Conservation (phyloP, 2,888 invertebrate species). For the Drosophila neutralis region DNA sequence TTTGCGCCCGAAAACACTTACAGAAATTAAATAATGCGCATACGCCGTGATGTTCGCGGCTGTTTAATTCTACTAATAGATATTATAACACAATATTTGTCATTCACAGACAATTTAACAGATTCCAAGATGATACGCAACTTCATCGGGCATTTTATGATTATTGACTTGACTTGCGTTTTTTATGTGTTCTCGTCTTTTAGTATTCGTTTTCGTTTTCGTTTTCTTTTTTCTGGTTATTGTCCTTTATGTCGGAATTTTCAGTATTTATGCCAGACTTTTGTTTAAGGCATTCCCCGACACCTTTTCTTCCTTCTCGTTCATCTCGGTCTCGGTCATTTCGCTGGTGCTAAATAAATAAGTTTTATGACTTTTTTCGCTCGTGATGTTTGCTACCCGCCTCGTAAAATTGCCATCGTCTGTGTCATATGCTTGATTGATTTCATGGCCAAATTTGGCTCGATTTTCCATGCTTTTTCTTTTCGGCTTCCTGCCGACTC, state of each 20-base stretch:
- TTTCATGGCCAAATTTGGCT: constrained; percentile 51
- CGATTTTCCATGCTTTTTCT: constrained; percentile 13
- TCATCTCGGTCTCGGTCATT: constrained; percentile 34
- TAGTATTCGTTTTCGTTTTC: constrained; percentile 1
- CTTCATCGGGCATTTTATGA: constrained; percentile 64
- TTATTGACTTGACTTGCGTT: constrained; percentile 67
- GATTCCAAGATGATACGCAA: constrained; percentile 54
- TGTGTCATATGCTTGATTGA: constrained; percentile 73
- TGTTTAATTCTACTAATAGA: constrained; percentile 76
- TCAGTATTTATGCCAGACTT: constrained; percentile 56
- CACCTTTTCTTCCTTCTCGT: constrained; percentile 16
- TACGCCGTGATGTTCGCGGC: constrained; percentile 60
- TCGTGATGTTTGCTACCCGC: constrained; percentile 36
- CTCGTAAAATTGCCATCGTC: constrained; percentile 68
- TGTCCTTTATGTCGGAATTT: constrained; percentile 47
- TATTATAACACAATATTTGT: constrained; percentile 80
- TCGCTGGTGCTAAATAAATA: constrained; percentile 73
- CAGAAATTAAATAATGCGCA: constrained; percentile 75
- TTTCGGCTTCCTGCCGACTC: background rate
- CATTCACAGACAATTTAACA: constrained; percentile 79
- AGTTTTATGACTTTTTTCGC: constrained; percentile 72
- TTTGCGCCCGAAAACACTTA: constrained; percentile 66
- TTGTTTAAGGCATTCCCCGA: constrained; percentile 54
- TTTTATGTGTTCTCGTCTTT: constrained; percentile 28
- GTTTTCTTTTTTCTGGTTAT: constrained; percentile 9